Evolutionary conservation across 2,113 vertebrate species (phyloP).

Genomic region (Catharus fuscescens): DNA sequence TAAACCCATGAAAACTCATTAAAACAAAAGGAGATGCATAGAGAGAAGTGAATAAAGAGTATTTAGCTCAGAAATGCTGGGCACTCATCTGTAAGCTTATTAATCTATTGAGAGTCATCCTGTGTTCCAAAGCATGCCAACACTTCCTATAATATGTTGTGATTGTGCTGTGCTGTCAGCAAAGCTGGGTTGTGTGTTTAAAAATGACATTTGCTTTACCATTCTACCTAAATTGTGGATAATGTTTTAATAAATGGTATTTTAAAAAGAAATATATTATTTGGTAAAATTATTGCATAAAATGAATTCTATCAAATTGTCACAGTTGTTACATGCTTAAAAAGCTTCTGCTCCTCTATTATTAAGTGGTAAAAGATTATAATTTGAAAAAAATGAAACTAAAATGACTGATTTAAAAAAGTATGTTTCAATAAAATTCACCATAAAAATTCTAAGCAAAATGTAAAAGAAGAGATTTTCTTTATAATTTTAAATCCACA

Average conservation of each 20-base stretch:
- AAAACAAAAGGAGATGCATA: background rate
- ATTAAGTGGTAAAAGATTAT: slow-evolving; percentile 79
- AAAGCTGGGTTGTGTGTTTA: slow-evolving; percentile 43
- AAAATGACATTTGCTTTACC: slow-evolving; percentile 74
- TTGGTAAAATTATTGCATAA: slow-evolving; percentile 78
- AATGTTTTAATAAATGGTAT: slow-evolving; percentile 75
- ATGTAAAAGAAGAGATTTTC: slow-evolving; percentile 39
- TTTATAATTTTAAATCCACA: slow-evolving; percentile 66
- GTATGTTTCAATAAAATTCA: slow-evolving; percentile 70
- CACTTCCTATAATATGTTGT: slow-evolving; percentile 51
- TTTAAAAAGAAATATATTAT: slow-evolving; percentile 75
- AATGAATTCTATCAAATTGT: slow-evolving; percentile 77
- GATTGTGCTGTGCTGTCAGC: slow-evolving; percentile 34
- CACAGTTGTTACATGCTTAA: slow-evolving; percentile 73
- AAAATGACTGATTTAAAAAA: slow-evolving; percentile 68
- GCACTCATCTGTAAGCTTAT: slow-evolving; percentile 15
- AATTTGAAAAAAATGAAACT: slow-evolving; percentile 75
- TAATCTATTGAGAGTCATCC: slow-evolving; percentile 54
- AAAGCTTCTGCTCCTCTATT: slow-evolving; percentile 73
- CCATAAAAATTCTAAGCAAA: slow-evolving; percentile 71
- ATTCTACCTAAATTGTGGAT: slow-evolving; percentile 62
- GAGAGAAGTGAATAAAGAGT: background rate
- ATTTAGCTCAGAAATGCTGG: background rate
- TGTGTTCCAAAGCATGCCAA: slow-evolving; percentile 55
- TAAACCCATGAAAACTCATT: background rate